Percentiles rank a stretch among this genome's conserved stretches.
These are phyloP conservation scores for Electrophaes corylata DNA, from an alignment of 2,888 invertebrate species.

Conservation along the genomic window DNA sequence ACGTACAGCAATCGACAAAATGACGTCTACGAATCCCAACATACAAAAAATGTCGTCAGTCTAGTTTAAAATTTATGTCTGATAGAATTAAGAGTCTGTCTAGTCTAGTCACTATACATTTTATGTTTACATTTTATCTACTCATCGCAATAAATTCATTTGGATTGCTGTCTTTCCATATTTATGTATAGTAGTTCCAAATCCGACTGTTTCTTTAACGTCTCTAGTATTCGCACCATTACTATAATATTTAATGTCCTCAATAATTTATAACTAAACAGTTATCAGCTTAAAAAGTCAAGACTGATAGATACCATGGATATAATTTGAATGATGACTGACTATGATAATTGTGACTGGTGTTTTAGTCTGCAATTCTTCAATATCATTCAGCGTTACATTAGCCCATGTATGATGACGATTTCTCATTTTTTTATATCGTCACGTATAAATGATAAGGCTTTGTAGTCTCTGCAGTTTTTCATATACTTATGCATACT, in stretches of 20 bases:
- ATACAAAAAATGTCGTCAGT: constrained; percentile 33
- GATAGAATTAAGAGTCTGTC: not conserved
- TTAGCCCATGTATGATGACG: not conserved
- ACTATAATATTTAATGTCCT: not conserved
- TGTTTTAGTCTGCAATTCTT: not conserved
- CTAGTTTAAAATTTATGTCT: constrained; percentile 26
- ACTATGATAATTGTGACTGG: too few species aligned
- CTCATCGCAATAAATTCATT: not conserved
- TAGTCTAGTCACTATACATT: not conserved
- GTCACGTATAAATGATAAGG: constrained; percentile 24
- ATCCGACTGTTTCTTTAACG: not conserved
- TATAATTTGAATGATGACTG: not conserved
- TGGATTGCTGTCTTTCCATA: not conserved
- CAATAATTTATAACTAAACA: not conserved
- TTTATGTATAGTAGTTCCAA: not conserved
- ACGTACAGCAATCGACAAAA: constrained; percentile 17
- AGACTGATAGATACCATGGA: not conserved
- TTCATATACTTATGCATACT: not conserved
- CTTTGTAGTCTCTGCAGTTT: constrained; percentile 9
- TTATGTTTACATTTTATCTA: constrained; percentile 1
- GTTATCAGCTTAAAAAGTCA: not conserved
- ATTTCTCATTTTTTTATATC: constrained; percentile 3
- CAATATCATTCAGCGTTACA: not conserved
- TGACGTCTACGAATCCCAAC: constrained; percentile 17
- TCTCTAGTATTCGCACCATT: not conserved